Evolutionary conservation across 2,113 vertebrate genomes (phyloP).

Genomic region (Cyprinus carpio): DNA sequence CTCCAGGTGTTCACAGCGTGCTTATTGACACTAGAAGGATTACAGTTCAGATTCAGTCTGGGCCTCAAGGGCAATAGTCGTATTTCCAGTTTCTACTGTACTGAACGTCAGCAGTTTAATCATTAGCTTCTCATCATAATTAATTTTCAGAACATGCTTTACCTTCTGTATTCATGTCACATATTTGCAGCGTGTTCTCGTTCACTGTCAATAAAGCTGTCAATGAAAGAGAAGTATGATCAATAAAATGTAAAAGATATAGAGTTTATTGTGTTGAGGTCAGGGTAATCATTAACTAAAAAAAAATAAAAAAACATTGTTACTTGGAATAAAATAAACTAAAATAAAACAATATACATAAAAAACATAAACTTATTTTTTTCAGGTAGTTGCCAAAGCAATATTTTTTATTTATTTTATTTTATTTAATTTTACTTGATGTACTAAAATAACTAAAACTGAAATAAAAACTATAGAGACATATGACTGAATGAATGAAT

Average conservation of each 20-base stretch:
- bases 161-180: constrained; percentile 22
- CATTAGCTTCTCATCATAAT: neutral
- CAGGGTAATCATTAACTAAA: neutral
- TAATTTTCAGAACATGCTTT: neutral
- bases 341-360: neutral
- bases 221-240: neutral
- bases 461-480: neutral
- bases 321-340: neutral
- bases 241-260: neutral
- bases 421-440: neutral
- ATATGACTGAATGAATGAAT: no score
- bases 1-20: neutral
- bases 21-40: neutral
- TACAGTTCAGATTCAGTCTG: neutral
- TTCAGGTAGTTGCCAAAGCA: neutral
- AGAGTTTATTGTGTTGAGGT: neutral
- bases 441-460: neutral
- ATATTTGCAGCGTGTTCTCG: neutral
- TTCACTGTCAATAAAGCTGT: neutral
- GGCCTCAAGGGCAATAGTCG: neutral
- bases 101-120: neutral
- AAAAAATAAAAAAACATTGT: no score
- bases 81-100: neutral
- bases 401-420: neutral
- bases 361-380: neutral